These are phyloP conservation scores for Pelmatolapia mariae DNA, from an alignment of 2,113 vertebrate genomes.

Conservation along the genomic window DNA sequence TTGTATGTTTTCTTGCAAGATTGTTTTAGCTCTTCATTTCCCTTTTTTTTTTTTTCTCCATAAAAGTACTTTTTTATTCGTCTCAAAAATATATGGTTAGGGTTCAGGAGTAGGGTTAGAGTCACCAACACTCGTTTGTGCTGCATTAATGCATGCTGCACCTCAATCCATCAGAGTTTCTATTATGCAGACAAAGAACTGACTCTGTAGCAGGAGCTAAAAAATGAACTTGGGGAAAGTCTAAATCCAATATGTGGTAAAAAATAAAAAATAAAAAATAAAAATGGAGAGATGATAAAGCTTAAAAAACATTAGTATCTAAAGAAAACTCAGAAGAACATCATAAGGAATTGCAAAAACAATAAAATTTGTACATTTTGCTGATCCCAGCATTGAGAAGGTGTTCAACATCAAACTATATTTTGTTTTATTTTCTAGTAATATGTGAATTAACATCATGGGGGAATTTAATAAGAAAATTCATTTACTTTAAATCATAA, in stretches of 20 bases:
- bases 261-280: neutral
- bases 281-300: neutral
- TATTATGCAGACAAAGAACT: neutral
- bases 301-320: neutral
- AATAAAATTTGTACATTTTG: neutral
- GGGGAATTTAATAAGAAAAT: neutral
- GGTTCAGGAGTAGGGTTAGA: neutral
- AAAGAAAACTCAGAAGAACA: neutral
- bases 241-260: neutral
- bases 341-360: neutral
- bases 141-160: neutral
- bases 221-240: too few species aligned
- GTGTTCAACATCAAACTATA: neutral
- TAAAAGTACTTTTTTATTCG: neutral
- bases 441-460: neutral
- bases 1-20: neutral
- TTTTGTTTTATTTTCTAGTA: neutral
- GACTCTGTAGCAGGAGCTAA: neutral
- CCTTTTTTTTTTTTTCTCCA: rapidly evolving
- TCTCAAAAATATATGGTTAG: neutral
- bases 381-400: neutral
- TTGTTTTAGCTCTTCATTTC: neutral
- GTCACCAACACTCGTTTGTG: neutral
- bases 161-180: neutral
- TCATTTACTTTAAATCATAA: neutral